phyloP scores from a whole-genome alignment of 2,113 vertebrate species.

The Melanocharis versteri region DNA sequence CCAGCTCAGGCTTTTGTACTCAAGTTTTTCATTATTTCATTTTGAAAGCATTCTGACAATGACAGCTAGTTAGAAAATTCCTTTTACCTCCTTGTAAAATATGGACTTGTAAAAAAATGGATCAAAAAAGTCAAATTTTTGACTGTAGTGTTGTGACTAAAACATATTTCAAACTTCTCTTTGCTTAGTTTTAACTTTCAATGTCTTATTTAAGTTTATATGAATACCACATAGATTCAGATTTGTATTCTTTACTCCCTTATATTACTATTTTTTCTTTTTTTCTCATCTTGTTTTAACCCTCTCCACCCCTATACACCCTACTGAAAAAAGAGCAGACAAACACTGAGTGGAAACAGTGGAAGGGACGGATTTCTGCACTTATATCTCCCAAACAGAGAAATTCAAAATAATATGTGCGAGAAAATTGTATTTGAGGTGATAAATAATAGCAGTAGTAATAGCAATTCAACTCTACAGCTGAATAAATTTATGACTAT shows the following conservation, averaged over 20 bases:
- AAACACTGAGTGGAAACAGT: neutral
- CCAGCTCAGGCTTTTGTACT: neutral
- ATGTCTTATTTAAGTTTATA: neutral
- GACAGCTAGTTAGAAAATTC: neutral
- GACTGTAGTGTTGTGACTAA: neutral
- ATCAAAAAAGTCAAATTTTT: neutral
- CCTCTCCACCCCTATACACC: fast-evolving
- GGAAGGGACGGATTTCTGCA: neutral
- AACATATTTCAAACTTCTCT: neutral
- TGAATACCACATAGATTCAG: neutral
- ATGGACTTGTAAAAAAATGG: neutral
- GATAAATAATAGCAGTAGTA: neutral
- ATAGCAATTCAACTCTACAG: neutral
- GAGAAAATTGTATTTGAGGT: neutral
- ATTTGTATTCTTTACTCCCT: neutral
- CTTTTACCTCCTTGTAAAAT: neutral
- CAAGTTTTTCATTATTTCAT: neutral
- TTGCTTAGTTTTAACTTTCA: neutral
- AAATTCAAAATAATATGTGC: neutral
- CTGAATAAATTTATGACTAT: neutral
- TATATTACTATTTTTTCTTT: neutral
- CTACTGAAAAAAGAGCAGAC: neutral
- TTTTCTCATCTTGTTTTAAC: neutral
- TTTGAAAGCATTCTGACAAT: neutral
- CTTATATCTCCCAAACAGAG: neutral